A percentile compares a stretch with the other conserved stretches of the same genome.
These are phyloP conservation scores for Apotomis turbidana DNA, from an alignment of 2,888 invertebrate genomes.

Conservation along the genomic window DNA sequence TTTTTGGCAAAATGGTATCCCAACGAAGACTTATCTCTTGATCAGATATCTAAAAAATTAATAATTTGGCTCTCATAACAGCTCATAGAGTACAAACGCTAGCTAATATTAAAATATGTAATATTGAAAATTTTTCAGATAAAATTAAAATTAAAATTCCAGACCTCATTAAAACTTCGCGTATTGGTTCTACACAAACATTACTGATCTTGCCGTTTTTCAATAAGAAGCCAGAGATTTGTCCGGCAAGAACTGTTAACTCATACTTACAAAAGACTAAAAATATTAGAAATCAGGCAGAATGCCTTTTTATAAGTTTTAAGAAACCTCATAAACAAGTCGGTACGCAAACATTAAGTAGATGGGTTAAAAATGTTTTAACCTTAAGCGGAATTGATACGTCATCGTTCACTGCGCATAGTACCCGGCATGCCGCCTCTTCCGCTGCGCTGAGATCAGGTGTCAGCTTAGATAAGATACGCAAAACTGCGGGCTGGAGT, in stretches of 20 bases:
- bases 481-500: slow-evolving; percentile 3
- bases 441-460: not conserved
- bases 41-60: too few relatives aligned
- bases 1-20: too few relatives aligned
- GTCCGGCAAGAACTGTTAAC: slow-evolving; percentile 7
- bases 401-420: slow-evolving; percentile 9
- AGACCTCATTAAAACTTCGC: too few relatives aligned
- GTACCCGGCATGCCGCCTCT: too few relatives aligned
- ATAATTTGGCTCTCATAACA: too few relatives aligned
- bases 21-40: too few relatives aligned
- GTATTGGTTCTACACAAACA: too few relatives aligned
- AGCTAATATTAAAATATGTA: too few relatives aligned
- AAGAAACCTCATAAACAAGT: slow-evolving; percentile 44
- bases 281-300: slow-evolving; percentile 7
- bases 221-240: not conserved
- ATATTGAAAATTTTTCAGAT: too few relatives aligned
- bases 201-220: not conserved
- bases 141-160: too few relatives aligned
- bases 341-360: slow-evolving; percentile 42
- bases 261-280: slow-evolving; percentile 29
- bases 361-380: slow-evolving; percentile 45
- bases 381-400: slow-evolving; percentile 44
- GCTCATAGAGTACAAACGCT: too few relatives aligned
- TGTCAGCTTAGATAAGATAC: not conserved
- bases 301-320: slow-evolving; percentile 44